Conservation (phyloP, 2,113 vertebrate genomes). For the Lasiurus cinereus region DNA sequence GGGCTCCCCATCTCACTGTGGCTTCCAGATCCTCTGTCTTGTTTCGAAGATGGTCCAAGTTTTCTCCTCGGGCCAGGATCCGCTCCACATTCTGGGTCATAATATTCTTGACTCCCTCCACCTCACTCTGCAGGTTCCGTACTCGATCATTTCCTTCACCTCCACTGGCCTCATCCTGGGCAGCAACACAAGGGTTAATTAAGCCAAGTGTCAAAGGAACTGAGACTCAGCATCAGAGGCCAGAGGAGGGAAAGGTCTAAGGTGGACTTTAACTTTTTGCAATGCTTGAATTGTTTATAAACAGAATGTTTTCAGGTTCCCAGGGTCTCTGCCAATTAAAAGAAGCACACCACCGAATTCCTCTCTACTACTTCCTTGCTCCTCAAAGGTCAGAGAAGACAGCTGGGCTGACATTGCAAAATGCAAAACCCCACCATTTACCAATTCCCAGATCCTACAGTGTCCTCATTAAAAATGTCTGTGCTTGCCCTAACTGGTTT, state of each 20-base stretch:
- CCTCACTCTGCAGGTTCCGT: conserved; percentile 90
- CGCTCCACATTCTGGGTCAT: conserved; percentile 97
- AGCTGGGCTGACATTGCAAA: not conserved
- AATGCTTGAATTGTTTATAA: conserved; percentile 40
- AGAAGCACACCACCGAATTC: not conserved
- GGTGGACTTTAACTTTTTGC: conserved; percentile 7
- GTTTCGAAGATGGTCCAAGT: conserved; percentile 94
- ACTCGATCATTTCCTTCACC: conserved; percentile 83
- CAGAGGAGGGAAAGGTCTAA: not conserved
- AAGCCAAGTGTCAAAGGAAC: not conserved
- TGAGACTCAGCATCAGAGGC: not conserved
- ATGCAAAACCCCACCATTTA: not conserved
- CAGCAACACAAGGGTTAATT: conserved; percentile 33
- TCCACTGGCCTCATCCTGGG: conserved; percentile 78
- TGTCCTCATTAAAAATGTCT: not conserved
- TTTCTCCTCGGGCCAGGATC: conserved; percentile 95
- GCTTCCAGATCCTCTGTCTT: conserved; percentile 95
- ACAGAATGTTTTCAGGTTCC: not conserved
- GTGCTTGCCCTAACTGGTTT: not conserved
- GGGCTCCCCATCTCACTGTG: conserved; percentile 87
- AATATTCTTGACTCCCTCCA: conserved; percentile 94
- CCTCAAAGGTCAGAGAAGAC: not conserved
- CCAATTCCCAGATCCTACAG: not conserved
- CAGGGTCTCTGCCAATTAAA: not conserved
- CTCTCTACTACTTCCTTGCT: not conserved